A percentile compares a stretch with the other conserved stretches of the same genome.
These are phyloP conservation scores for Molossus molossus DNA, from an alignment of 2,797 vertebrate species.

Conservation along the genomic window DNA sequence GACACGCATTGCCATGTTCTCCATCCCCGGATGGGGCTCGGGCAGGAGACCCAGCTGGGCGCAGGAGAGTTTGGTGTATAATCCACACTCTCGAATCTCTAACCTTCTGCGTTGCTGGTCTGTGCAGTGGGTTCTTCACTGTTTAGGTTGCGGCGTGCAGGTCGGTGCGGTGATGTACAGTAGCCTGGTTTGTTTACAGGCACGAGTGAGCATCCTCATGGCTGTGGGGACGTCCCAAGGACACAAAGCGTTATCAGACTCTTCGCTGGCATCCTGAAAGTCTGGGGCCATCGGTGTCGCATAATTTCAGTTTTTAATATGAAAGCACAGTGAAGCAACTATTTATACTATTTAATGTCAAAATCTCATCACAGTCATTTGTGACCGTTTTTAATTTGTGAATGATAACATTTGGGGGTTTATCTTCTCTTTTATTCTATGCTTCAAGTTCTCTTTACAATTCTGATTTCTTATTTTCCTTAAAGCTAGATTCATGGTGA, in stretches of 20 bases:
- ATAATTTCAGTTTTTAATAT: background rate
- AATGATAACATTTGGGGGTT: background rate
- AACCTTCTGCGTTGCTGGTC: background rate
- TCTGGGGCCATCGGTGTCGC: no score
- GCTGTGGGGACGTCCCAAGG: background rate
- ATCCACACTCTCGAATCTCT: background rate
- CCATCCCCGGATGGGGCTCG: background rate
- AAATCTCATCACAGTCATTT: background rate
- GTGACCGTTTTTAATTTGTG: background rate
- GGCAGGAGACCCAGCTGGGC: background rate
- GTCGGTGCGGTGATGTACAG: no score
- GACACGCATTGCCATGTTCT: background rate
- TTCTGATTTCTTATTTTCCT: conserved; percentile 54
- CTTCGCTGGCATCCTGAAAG: background rate
- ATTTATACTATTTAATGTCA: background rate
- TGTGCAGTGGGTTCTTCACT: background rate
- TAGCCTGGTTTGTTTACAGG: background rate
- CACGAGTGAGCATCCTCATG: fast-evolving
- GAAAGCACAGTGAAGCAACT: background rate
- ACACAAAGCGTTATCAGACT: fast-evolving
- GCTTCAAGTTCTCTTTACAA: background rate
- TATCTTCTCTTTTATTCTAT: background rate
- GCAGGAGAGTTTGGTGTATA: background rate
- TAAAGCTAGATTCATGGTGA: background rate
- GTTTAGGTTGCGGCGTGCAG: background rate